Evolutionary conservation across 2,888 invertebrate genomes (phyloP).

Genomic region (Glaucopsyche alexis): DNA sequence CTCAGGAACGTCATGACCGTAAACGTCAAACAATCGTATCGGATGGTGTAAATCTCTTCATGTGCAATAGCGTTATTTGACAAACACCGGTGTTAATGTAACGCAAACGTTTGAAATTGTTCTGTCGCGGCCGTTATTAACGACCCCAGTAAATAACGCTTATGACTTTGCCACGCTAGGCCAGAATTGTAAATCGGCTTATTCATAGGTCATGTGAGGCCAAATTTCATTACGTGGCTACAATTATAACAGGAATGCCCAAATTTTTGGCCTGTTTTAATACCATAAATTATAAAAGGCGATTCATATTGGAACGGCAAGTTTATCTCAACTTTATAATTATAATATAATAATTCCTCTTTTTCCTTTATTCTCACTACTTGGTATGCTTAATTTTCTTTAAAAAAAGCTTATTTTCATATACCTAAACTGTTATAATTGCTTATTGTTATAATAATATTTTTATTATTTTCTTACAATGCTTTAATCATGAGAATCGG

Average conservation of each 20-base stretch:
- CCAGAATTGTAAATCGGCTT: conserved; percentile 6
- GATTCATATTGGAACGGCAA: background rate
- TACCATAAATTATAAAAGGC: background rate
- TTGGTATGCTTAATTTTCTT: background rate
- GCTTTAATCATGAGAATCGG: conserved; percentile 16
- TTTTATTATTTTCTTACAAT: background rate
- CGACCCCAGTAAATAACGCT: conserved; percentile 50
- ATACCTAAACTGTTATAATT: conserved; percentile 13
- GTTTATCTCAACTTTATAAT: background rate
- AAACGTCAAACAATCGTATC: conserved; percentile 15
- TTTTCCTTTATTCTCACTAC: background rate
- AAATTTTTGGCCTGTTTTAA: background rate
- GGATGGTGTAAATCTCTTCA: conserved; percentile 1
- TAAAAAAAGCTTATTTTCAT: background rate
- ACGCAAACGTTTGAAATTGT: conserved; percentile 60
- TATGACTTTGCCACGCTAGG: conserved; percentile 23
- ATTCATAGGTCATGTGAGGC: conserved; percentile 14
- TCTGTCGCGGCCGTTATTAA: conserved; percentile 63
- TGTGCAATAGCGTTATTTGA: conserved; percentile 33
- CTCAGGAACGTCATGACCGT: background rate
- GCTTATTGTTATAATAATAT: background rate
- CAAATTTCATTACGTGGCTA: conserved; percentile 8
- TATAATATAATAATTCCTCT: background rate
- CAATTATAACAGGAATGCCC: background rate
- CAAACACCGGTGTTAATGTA: conserved; percentile 62